Base-by-base conservation (phyloP, 2,113 vertebrate genomes). In the Eclectus roratus region DNA sequence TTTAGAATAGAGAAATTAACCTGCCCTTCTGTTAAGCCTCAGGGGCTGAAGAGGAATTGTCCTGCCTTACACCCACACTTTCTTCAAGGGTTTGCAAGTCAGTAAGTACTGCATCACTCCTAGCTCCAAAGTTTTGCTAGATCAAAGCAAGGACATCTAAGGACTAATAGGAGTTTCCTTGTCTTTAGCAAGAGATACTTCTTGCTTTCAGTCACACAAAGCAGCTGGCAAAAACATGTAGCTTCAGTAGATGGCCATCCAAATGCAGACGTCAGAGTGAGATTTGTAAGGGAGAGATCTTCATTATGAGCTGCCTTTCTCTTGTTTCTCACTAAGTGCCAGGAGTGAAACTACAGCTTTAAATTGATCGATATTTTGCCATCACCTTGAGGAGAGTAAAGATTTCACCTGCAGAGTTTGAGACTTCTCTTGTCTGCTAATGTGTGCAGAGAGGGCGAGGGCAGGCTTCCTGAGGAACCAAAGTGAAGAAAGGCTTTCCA, bases 361-460 rank as follows among this genome's bases (percentile, higher is more conserved):
- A 80, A 86, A 25, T 31, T 77, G n/a, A 29, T 44, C 28, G 1
- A 60, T 86, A 60, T 83, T 80, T 96, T 89, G 50, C 43, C 49
- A 39, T 88, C 43, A 73, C 37, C 82, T 86, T 56, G 68, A 84
- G 31, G 39, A 94, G 85, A 74, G 39, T 68, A 85, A 80, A 71
- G 39, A 60, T 61, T 93, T 94, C 64, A 71, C 60, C 79, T 74
- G 41, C 77, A 72, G 65, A 85, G 64, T 64, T 2, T 66, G 71
- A 85, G 71, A 50, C 18, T 91, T 87, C 84, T 92, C 53, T 91
- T 80, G 60, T 91, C 55, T 91, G 27, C 18, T 94, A 56, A 86
- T 68, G 7, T 76, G 66, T 80, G 53, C 66, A 88, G 39, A 80
- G 52, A 94, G 24, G 55, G 28, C 35, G 65, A 80, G 27, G 31